A percentile compares a stretch with the other conserved stretches of the same genome.
Evolutionary conservation across 1,140 invertebrate genomes (phyloP).

Genomic region (Sminthurinus signatus): DNA sequence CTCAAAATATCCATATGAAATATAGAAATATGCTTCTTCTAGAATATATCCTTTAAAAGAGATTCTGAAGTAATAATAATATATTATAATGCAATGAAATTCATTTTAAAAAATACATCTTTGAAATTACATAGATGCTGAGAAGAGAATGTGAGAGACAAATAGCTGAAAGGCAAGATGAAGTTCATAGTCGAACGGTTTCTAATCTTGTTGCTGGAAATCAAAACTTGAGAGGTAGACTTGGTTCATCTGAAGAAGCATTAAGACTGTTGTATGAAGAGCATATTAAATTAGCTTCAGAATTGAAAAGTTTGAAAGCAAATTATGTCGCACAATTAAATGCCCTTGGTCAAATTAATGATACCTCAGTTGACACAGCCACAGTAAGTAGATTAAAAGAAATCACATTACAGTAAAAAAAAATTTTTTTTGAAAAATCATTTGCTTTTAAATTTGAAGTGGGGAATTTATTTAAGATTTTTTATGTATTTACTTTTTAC

Average conservation of each 20-base stretch:
- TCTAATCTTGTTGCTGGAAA: conserved; percentile 13
- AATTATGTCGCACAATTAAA: background rate
- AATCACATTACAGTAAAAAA: too few species aligned
- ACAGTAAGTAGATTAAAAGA: too few species aligned
- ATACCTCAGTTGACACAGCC: too few species aligned
- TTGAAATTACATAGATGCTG: background rate
- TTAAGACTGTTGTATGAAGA: conserved; percentile 24
- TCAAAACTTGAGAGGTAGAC: conserved; percentile 13
- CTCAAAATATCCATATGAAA: too few species aligned
- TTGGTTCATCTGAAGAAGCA: conserved; percentile 24
- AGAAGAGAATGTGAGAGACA: background rate
- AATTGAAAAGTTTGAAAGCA: conserved; percentile 17
- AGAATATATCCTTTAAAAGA: too few species aligned
- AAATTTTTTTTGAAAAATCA: too few species aligned
- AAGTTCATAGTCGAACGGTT: conserved; percentile 2
- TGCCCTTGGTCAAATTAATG: too few species aligned
- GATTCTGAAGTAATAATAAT: too few species aligned
- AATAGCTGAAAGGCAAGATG: background rate
- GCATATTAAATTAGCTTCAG: conserved; percentile 24
- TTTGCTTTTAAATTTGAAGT: too few species aligned
- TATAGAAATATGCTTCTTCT: too few species aligned
- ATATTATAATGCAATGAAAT: too few species aligned
- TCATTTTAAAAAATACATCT: background rate
- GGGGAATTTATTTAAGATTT: too few species aligned
- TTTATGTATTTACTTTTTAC: background rate